These are phyloP conservation scores for Philotrypesis tridentata DNA, from an alignment of 1,140 invertebrate species.

Conservation along the genomic window DNA sequence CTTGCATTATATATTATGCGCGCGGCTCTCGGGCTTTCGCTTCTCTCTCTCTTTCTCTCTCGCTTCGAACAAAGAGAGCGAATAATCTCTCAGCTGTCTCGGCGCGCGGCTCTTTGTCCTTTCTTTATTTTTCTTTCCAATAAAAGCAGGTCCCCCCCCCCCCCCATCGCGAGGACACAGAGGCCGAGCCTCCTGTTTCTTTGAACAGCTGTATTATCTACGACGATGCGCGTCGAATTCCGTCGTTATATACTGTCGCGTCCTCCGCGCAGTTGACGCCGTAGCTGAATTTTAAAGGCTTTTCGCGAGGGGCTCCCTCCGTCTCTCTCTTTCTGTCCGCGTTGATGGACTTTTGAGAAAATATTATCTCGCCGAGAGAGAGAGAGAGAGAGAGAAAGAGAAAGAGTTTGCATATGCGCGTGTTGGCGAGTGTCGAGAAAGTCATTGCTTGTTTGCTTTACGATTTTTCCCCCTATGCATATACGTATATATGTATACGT, in stretches of 20 bases:
- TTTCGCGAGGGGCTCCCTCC: no score
- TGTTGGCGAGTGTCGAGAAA: neutral
- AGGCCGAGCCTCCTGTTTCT: slow-evolving; percentile 5
- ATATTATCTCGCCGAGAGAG: no score
- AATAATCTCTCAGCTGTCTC: slow-evolving; percentile 10
- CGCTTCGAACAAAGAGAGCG: slow-evolving; percentile 59
- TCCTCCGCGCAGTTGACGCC: neutral
- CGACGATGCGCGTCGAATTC: neutral
- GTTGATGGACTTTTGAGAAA: neutral
- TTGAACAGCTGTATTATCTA: slow-evolving; percentile 7
- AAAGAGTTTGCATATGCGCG: neutral
- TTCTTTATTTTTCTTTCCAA: neutral
- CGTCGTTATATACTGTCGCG: no score
- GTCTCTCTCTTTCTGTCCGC: no score
- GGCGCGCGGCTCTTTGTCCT: slow-evolving; percentile 14
- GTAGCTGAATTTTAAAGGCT: neutral
- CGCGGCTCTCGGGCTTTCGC: no score
- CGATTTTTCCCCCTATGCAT: neutral
- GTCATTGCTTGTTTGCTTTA: slow-evolving; percentile 26
- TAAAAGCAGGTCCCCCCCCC: neutral
- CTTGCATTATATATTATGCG: neutral
- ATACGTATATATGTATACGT: no score
- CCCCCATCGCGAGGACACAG: slow-evolving; percentile 7
- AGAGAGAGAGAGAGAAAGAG: no score
- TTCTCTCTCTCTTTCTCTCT: neutral